Evolutionary conservation across 2,797 vertebrate genomes (phyloP).

Genomic region (Astyanax mexicanus): DNA sequence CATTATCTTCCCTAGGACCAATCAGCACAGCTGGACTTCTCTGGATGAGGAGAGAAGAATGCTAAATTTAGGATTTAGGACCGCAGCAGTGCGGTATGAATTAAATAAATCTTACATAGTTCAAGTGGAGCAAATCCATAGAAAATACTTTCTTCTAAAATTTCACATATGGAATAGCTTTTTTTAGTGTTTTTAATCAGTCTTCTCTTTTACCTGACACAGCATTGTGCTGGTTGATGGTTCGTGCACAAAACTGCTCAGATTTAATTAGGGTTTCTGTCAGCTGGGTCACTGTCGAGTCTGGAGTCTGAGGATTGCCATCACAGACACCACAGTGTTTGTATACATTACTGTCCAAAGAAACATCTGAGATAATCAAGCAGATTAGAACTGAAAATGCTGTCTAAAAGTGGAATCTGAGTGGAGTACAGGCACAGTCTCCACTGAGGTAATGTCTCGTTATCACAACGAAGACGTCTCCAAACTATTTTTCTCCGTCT

Average conservation of each 20-base stretch:
- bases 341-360: neutral
- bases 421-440: neutral
- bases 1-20: slow-evolving; percentile 52
- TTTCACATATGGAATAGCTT: too few species aligned
- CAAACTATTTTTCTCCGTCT: neutral
- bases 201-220: neutral
- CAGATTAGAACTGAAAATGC: neutral
- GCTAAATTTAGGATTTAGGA: slow-evolving; percentile 59
- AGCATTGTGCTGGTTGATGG: neutral
- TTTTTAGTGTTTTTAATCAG: neutral
- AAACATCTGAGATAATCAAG: neutral
- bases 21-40: slow-evolving; percentile 47
- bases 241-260: neutral
- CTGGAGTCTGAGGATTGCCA: neutral
- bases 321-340: neutral
- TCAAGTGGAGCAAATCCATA: neutral
- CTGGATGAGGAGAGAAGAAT: slow-evolving; percentile 47
- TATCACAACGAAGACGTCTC: neutral
- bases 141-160: too few species aligned
- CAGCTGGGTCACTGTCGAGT: neutral
- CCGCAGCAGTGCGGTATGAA: slow-evolving; percentile 39
- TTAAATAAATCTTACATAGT: slow-evolving; percentile 54
- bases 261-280: neutral
- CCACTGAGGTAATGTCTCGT: neutral
- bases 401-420: neutral